Evolutionary conservation across 2,797 vertebrate species (phyloP), one percentile per base, ranked within the genome.

Genomic region (Neosalanx taihuensis): DNA sequence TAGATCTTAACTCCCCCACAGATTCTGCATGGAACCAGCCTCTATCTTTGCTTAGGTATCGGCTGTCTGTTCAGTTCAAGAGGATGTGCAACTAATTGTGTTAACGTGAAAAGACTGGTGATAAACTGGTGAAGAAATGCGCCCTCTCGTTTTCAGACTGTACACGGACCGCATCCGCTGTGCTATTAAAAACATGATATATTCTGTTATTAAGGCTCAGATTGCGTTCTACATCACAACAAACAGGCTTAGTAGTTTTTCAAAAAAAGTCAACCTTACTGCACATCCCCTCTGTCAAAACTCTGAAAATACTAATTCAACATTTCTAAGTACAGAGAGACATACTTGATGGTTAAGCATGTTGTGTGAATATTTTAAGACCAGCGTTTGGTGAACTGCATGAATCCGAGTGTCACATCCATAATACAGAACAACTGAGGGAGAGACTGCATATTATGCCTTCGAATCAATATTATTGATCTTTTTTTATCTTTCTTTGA

Each of bases 191-290:
- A 70, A 64, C 10, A 76, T 74, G 82, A 74, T 10, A 69, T 78
- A 73, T 85, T 71, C 70, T 72, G 79, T 83, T 35, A 72, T 57
- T 60, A 33, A 76, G 17, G 58, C 58, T 60, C 20, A 51, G 69
- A 10, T 76, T 26, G 12, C 41, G 13, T 46, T 46, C 41, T 13
- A 17, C 67, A 73, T 80, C 79, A 76, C 64, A 78, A 69, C 69
- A 78, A 56, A 82, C 72, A 64, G 63, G 46, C 71, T 77, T n/a
- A n/a, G 51, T 56, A 12, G 41, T 56, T n/a, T 1, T 56, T 88
- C 65, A 86, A 80, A 81, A 75, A 65, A 33, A 73, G 71, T 58
- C 74, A 80, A 70, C 62, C 76, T 71, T 61, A 73, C 73, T 74
- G 64, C 69, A 75, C 10, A 71, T 35, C 64, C 76, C 80, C 77